A percentile compares a stretch with the other conserved stretches of the same genome.
Evolutionary conservation across 1,140 invertebrate species (phyloP).

Genomic region (Apolygus lucorum): DNA sequence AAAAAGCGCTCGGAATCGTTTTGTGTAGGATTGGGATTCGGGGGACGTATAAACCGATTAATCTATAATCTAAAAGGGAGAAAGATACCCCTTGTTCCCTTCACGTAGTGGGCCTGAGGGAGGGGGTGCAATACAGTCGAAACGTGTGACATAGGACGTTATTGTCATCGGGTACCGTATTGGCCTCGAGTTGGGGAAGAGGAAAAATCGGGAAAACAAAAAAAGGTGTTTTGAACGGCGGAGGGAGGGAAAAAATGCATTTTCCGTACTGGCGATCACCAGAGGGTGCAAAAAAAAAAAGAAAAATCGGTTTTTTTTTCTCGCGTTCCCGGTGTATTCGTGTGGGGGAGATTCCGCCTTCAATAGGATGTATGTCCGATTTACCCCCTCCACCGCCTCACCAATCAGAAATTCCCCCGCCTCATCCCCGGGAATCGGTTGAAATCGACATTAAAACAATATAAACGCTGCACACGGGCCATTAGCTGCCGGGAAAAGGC

Average conservation of each 20-base stretch:
- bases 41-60: not conserved
- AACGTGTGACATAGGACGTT: not conserved
- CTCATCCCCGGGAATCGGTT: no score
- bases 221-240: not conserved
- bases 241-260: not conserved
- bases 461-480: not conserved
- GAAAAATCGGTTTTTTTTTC: no score
- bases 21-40: not conserved
- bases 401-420: not conserved
- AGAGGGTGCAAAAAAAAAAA: not conserved
- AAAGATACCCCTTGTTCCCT: no score
- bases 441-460: not conserved
- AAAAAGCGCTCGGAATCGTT: not conserved
- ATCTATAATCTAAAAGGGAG: not conserved
- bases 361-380: not conserved
- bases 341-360: not conserved
- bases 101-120: not conserved
- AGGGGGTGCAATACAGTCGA: no score
- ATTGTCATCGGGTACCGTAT: no score
- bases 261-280: not conserved
- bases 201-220: not conserved
- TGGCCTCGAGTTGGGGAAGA: not conserved
- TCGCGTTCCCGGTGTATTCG: not conserved
- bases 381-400: not conserved
- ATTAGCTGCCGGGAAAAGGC: not conserved